Evolutionary conservation across 2,888 invertebrate species (phyloP), one percentile per base, ranked within the genome.

Genomic region (Drosophila demipolita): DNA sequence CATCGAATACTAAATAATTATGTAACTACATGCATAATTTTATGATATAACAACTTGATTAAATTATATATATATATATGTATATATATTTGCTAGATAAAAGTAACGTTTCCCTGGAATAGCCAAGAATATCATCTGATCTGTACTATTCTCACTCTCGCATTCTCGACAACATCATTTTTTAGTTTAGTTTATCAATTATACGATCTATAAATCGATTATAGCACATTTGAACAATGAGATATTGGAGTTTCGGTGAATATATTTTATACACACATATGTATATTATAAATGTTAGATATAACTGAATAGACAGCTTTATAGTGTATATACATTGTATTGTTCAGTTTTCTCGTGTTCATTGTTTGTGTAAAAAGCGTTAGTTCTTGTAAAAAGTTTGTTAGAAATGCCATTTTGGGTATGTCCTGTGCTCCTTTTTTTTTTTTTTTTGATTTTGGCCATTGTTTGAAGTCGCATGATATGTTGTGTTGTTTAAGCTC

Each of bases 381-480:
- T 57, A 64, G 75, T 65, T 84, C 70, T 89, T 86, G 87, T 89
- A 85, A 85, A 85, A 88, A 86, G 87, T 90, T 78, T 8, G 11
- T 69, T 60, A 80, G 86, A 87, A 86, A 90, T 90, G 86, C 78
- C 75, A 81, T 66, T 82, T 83, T 73, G 73, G 71, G 63, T 63
- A 75, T 80, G 70, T 83, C 69, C 72, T 66, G 69, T 72, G 74
- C 66, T 72, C 66, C 60, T 0, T 29, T 23, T 23, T 23, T 23
- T 23, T 23, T 23, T 23, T 23, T 23, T 23, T 53, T 66, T 50
- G 26, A 49, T 49, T 84, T 82, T 84, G 83, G 89, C 87, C 82
- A 66, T 81, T 76, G 42, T 61, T 59, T 32, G 59, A 62, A 54
- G 33, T 55, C 40, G 69, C 33, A 68, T 74, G 74, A 74, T 74